Evolutionary conservation across 2,888 invertebrate genomes (phyloP).

Genomic region (Crioceris asparagi): DNA sequence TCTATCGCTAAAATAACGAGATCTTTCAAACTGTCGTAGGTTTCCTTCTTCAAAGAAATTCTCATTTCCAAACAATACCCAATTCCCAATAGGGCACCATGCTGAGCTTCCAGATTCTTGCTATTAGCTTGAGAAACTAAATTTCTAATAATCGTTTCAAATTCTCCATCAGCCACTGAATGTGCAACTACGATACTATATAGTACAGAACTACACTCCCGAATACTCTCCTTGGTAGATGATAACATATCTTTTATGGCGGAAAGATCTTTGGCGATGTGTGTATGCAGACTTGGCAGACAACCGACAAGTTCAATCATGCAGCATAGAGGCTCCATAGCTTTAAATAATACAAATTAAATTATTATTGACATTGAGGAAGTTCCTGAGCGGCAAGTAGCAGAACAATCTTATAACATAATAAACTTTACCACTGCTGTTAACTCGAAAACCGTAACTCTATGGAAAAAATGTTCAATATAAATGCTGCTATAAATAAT

Average conservation of each 20-base stretch:
- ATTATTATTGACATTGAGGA: too few relatives aligned
- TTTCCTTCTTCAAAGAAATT: slow-evolving; percentile 31
- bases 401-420: too few relatives aligned
- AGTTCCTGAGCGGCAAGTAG: too few relatives aligned
- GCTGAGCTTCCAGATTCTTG: slow-evolving; percentile 62
- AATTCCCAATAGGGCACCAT: slow-evolving; percentile 64
- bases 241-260: slow-evolving; percentile 53
- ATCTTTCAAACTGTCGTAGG: too few relatives aligned
- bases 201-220: slow-evolving; percentile 62
- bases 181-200: slow-evolving; percentile 55
- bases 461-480: too few relatives aligned
- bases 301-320: slow-evolving; percentile 78
- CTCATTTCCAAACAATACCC: slow-evolving; percentile 61
- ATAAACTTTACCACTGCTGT: too few relatives aligned
- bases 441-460: too few relatives aligned
- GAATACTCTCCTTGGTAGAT: slow-evolving; percentile 65
- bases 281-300: slow-evolving; percentile 56
- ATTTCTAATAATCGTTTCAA: slow-evolving; percentile 46
- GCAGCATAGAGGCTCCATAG: slow-evolving; percentile 57
- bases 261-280: slow-evolving; percentile 51
- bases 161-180: slow-evolving; percentile 44
- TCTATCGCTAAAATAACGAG: too few relatives aligned
- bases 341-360: too few relatives aligned
- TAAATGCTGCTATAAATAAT: too few relatives aligned
- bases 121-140: slow-evolving; percentile 43